Evolutionary conservation across 2,888 invertebrate genomes (phyloP).

Genomic region (Helobdella robusta): DNA sequence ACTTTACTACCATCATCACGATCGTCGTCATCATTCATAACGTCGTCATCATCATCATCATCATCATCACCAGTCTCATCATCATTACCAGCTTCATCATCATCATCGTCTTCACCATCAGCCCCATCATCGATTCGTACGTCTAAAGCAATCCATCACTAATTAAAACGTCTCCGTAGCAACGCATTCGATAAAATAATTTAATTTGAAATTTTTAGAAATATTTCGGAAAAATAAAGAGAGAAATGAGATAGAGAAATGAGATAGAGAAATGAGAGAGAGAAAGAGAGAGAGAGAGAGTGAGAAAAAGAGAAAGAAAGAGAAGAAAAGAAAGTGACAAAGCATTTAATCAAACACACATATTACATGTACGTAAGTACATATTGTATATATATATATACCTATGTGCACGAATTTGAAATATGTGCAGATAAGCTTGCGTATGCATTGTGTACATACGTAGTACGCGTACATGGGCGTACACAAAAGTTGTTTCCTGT

Average conservation of each 20-base stretch:
- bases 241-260: background rate
- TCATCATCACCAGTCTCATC: constrained; percentile 19
- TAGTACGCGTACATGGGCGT: too few species aligned
- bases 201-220: background rate
- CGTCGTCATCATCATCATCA: constrained; percentile 10
- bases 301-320: background rate
- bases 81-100: background rate
- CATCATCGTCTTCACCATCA: constrained; percentile 1
- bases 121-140: background rate
- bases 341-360: too few species aligned
- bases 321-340: background rate
- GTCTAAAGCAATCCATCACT: background rate
- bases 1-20: background rate
- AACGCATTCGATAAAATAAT: background rate
- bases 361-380: too few species aligned
- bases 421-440: too few species aligned
- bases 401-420: too few species aligned
- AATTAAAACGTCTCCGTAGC: background rate
- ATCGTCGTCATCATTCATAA: background rate
- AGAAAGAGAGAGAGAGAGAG: constrained; percentile 1
- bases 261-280: background rate
- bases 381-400: too few species aligned
- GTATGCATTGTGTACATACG: too few species aligned
- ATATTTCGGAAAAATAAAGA: background rate
- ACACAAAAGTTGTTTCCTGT: too few species aligned